Evolutionary conservation across 2,113 vertebrate genomes (phyloP).

Genomic region (Rhinopomastus cyanomelas): DNA sequence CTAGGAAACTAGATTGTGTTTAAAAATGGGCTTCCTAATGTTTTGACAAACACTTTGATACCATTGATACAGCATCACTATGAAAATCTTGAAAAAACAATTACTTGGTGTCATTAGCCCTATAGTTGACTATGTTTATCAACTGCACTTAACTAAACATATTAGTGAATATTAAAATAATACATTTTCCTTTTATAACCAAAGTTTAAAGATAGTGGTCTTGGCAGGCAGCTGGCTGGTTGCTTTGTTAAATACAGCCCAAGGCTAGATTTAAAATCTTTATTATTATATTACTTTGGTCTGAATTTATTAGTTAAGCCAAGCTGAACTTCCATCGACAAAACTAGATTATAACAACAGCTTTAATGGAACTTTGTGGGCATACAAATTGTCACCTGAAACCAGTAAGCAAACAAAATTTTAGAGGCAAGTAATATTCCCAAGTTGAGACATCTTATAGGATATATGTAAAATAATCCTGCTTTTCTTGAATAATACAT

Average conservation of each 20-base stretch:
- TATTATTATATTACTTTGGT: not conserved
- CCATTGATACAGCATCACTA: not conserved
- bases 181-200: not conserved
- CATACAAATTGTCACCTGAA: not conserved
- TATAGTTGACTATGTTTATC: not conserved
- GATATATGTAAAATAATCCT: not conserved
- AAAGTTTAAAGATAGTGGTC: not conserved
- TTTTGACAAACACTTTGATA: not conserved
- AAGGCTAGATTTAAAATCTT: not conserved
- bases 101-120: not conserved
- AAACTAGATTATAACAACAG: not conserved
- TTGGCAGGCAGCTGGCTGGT: not conserved
- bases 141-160: not conserved
- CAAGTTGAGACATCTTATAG: not conserved
- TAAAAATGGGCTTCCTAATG: not conserved
- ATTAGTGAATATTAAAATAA: not conserved
- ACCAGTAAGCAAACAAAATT: not conserved
- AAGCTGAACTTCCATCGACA: not conserved
- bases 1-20: not conserved
- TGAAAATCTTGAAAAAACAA: not conserved
- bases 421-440: not conserved
- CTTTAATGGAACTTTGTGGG: not conserved
- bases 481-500: not conserved
- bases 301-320: not conserved
- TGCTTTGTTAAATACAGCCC: not conserved